Percentiles rank a stretch among this genome's conserved stretches.
Conservation (phyloP, 1,140 invertebrate species). For the Hylyphantes graminicola region DNA sequence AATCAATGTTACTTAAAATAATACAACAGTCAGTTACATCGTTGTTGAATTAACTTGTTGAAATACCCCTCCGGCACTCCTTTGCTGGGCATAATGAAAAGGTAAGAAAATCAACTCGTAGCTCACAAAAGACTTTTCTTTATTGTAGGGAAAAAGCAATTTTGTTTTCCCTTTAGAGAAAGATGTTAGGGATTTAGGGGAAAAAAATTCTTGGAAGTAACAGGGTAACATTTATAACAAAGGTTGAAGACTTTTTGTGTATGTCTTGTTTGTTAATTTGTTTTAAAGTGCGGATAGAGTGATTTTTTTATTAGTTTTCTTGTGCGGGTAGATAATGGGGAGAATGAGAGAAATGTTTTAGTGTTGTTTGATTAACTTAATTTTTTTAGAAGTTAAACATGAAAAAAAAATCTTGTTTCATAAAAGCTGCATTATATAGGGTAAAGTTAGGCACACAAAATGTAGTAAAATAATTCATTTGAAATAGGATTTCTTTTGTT, state of each 20-base stretch:
- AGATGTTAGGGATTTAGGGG: not conserved
- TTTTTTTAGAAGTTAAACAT: no score
- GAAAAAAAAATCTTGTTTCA: no score
- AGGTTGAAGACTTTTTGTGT: not conserved
- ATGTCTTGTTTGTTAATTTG: not conserved
- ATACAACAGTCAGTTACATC: no score
- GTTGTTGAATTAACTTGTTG: no score
- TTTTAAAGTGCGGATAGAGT: not conserved
- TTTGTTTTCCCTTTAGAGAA: not conserved
- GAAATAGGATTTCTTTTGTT: no score
- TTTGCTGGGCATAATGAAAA: conserved; percentile 28
- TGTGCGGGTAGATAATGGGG: not conserved
- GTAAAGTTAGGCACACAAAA: no score
- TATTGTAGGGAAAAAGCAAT: not conserved
- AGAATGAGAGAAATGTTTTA: not conserved
- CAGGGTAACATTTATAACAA: not conserved
- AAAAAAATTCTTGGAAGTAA: not conserved
- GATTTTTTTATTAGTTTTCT: conserved; percentile 25
- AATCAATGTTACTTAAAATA: no score
- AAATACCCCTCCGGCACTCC: not conserved
- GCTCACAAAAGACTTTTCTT: conserved; percentile 21
- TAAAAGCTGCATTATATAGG: no score
- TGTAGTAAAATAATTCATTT: no score
- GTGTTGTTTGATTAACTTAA: no score
- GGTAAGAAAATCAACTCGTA: conserved; percentile 32